Conservation (phyloP, 2,797 vertebrate genomes). For the Amblyraja radiata region DNA sequence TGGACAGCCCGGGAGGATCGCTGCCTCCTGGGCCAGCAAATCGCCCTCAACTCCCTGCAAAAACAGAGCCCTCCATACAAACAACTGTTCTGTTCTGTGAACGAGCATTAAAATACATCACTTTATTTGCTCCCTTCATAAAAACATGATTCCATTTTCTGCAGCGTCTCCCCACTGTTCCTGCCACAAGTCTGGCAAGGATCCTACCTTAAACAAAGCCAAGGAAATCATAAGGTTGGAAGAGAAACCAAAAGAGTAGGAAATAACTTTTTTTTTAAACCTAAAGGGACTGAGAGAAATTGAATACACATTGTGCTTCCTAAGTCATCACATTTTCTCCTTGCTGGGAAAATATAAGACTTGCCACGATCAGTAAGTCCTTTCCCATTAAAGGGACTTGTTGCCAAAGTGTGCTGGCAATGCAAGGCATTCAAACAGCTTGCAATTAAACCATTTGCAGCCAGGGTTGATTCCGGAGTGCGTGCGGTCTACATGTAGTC, state of each 20-base stretch:
- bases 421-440: not conserved
- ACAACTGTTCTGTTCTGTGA: slow-evolving; percentile 24
- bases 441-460: not conserved
- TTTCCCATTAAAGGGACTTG: not conserved
- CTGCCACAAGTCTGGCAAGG: slow-evolving; percentile 21
- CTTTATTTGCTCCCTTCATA: slow-evolving; percentile 21
- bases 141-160: slow-evolving; percentile 2
- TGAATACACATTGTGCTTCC: slow-evolving; percentile 21
- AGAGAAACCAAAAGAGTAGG: slow-evolving; percentile 25
- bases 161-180: not conserved
- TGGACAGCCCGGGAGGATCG: not conserved
- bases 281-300: slow-evolving; percentile 14
- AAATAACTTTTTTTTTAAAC: not conserved
- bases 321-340: not conserved
- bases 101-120: not conserved
- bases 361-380: not conserved
- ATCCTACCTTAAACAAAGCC: slow-evolving; percentile 12
- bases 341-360: not conserved
- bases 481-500: not conserved
- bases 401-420: not conserved
- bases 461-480: not conserved
- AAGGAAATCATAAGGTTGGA: slow-evolving; percentile 13
- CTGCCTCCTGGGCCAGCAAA: not conserved
- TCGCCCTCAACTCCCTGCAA: not conserved
- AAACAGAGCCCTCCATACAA: not conserved